Evolutionary conservation across 2,888 invertebrate species (phyloP).

Genomic region (Stenodema calcarata): DNA sequence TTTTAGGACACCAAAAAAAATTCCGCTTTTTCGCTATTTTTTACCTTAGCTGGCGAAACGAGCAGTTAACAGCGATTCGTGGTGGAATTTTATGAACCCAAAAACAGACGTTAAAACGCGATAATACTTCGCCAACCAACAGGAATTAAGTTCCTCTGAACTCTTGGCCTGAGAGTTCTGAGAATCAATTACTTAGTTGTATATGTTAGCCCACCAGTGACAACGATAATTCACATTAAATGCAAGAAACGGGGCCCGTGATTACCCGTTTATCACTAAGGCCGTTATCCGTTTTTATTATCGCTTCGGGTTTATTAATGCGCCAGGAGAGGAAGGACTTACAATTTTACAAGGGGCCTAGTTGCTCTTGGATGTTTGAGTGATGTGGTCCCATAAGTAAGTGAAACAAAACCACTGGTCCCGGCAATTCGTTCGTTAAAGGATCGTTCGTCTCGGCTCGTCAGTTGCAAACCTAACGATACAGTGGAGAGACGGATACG

Average conservation of each 20-base stretch:
- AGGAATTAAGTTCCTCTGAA: neutral
- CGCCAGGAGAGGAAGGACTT: neutral
- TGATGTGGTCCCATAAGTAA: neutral
- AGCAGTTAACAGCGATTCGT: neutral
- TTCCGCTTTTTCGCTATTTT: neutral
- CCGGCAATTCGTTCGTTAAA: neutral
- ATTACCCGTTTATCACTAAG: neutral
- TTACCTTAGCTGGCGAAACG: neutral
- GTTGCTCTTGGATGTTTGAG: neutral
- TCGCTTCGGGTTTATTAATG: neutral
- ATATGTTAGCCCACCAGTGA: neutral
- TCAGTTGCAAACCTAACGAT: neutral
- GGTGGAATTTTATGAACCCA: neutral
- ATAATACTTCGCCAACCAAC: neutral
- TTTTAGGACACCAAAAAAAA: too few species aligned
- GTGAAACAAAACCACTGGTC: neutral
- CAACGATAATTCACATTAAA: neutral
- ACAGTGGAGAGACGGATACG: neutral
- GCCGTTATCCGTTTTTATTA: neutral
- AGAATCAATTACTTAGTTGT: constrained; percentile 2
- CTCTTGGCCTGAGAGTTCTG: neutral
- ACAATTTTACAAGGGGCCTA: neutral
- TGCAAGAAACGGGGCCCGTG: neutral
- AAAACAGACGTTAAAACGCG: neutral
- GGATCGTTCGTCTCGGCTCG: neutral